Evolutionary conservation across 2,888 invertebrate species (phyloP).

Genomic region (Sarcophaga caerulescens): DNA sequence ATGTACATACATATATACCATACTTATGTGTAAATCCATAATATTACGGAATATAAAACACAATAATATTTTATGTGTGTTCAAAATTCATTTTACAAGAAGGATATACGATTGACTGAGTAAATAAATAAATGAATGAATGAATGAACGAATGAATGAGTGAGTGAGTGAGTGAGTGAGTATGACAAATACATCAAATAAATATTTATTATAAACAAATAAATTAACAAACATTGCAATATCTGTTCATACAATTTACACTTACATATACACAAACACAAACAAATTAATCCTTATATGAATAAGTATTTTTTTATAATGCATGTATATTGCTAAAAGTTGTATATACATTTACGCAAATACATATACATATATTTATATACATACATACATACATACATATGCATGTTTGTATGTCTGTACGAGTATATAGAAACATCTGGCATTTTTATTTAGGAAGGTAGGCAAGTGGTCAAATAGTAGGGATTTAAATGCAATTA

Average conservation of each 20-base stretch:
- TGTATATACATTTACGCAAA: no score
- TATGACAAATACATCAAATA: slow-evolving; percentile 56
- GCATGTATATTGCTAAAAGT: no score
- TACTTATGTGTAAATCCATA: slow-evolving; percentile 6
- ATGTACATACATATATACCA: no score
- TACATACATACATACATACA: slow-evolving; percentile 4
- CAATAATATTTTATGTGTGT: slow-evolving; percentile 35
- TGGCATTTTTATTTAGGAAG: slow-evolving; percentile 13
- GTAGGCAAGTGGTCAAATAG: slow-evolving; percentile 11
- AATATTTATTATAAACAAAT: slow-evolving; percentile 41
- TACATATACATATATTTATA: not conserved
- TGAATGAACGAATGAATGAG: no score
- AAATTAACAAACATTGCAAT: slow-evolving; percentile 40
- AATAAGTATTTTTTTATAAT: no score
- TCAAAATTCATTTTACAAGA: slow-evolving; percentile 42
- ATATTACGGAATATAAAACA: slow-evolving; percentile 12
- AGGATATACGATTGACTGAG: slow-evolving; percentile 53
- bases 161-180: slow-evolving; percentile 30
- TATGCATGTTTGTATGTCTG: slow-evolving; percentile 8
- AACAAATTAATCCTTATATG: no score
- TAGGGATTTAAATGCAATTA: slow-evolving; percentile 49
- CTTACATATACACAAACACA: no score
- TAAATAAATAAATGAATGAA: no score
- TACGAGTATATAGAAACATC: slow-evolving; percentile 24
- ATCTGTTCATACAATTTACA: not conserved